These are phyloP conservation scores for Vanacampus margaritifer DNA, from an alignment of 2,113 vertebrate species.

Conservation along the genomic window DNA sequence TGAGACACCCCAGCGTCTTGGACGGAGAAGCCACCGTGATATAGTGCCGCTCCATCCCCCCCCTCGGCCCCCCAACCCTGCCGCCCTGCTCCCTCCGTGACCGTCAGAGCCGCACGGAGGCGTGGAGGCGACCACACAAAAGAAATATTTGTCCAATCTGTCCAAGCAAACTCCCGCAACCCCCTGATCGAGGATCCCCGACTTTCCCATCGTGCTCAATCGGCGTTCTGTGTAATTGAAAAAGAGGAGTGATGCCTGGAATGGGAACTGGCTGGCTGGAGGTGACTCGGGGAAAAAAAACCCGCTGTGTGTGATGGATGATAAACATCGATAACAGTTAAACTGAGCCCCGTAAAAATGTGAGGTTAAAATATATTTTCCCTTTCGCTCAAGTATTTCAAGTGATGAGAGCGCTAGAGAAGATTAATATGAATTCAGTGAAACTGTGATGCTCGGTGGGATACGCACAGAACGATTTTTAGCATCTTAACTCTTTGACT, in stretches of 20 bases:
- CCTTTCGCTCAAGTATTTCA: not conserved
- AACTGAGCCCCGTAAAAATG: constrained; percentile 40
- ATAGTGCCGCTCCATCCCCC: constrained; percentile 45
- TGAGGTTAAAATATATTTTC: not conserved
- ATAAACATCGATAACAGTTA: constrained; percentile 5
- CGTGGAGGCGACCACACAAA: constrained; percentile 67
- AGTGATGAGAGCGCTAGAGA: not conserved
- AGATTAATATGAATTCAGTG: not conserved
- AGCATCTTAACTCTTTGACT: no score
- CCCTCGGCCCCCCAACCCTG: not conserved
- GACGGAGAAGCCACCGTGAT: constrained; percentile 48
- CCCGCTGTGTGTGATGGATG: constrained; percentile 18
- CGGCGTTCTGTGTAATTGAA: constrained; percentile 37
- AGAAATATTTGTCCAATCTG: constrained; percentile 77
- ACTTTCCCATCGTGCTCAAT: constrained; percentile 69
- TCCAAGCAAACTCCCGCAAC: constrained; percentile 68
- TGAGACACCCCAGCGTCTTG: constrained; percentile 48
- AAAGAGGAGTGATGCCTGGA: constrained; percentile 46
- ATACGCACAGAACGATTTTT: not conserved
- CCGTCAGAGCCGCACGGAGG: constrained; percentile 63
- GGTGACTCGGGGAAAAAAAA: constrained; percentile 10
- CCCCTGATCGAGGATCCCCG: constrained; percentile 52
- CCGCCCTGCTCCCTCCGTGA: constrained; percentile 31
- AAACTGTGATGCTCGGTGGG: not conserved
- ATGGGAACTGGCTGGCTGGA: constrained; percentile 12